A percentile compares a stretch with the other conserved stretches of the same genome.
These are phyloP conservation scores for Pantherophis vulpinus DNA, from an alignment of 2,797 vertebrate genomes.

Conservation along the genomic window DNA sequence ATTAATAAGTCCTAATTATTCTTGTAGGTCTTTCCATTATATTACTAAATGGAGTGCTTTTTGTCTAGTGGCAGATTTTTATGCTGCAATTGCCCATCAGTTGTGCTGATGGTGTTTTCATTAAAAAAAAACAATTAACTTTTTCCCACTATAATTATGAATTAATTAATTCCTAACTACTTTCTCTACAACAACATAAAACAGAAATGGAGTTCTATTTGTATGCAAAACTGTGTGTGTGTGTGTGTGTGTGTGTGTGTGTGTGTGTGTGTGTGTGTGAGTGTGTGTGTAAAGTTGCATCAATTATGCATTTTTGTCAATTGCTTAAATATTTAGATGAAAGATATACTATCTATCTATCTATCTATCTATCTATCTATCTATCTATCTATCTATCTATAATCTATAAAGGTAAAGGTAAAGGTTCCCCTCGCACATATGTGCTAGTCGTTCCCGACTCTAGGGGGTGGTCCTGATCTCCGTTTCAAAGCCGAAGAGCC, in stretches of 20 bases:
- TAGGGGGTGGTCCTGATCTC: no score
- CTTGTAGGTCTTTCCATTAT: slow-evolving; percentile 16
- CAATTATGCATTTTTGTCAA: background rate
- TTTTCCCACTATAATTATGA: slow-evolving; percentile 28
- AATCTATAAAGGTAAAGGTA: no score
- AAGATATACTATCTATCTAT: background rate
- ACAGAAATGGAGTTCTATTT: slow-evolving; percentile 8
- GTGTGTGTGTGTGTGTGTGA: background rate
- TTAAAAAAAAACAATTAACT: slow-evolving; percentile 27
- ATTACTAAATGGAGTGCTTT: background rate
- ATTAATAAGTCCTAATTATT: slow-evolving; percentile 2
- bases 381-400: no score
- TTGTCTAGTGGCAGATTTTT: slow-evolving; percentile 26
- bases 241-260: background rate
- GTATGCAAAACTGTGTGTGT: background rate
- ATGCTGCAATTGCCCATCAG: background rate
- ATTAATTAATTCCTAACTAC: slow-evolving; percentile 10
- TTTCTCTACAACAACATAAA: slow-evolving; percentile 30
- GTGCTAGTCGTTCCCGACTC: no score
- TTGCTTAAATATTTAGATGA: background rate
- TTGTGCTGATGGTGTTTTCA: slow-evolving; percentile 11
- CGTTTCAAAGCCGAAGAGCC: no score
- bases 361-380: no score
- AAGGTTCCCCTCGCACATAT: no score
- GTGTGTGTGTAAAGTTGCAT: background rate